Evolutionary conservation across 2,113 vertebrate genomes (phyloP).

Genomic region (Oriolus oriolus): DNA sequence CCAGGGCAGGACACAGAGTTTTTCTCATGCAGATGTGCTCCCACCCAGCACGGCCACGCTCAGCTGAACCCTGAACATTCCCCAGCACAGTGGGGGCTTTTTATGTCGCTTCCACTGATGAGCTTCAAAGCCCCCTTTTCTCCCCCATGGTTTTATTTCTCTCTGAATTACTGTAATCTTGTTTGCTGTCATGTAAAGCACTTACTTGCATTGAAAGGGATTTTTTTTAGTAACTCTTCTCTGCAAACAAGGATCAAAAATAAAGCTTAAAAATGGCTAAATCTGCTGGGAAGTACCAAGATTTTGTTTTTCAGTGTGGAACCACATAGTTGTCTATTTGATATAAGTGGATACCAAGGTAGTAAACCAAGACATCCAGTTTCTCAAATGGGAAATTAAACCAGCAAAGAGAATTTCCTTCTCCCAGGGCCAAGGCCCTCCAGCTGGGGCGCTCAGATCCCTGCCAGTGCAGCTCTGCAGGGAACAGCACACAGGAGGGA

Average conservation of each 20-base stretch:
- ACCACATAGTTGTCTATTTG: neutral
- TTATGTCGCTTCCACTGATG: conserved; percentile 37
- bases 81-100: conserved; percentile 35
- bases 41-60: neutral
- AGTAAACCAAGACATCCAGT: neutral
- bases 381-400: neutral
- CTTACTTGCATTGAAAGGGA: neutral
- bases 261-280: neutral
- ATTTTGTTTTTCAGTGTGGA: neutral
- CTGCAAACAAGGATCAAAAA: neutral
- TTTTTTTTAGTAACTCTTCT: neutral
- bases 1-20: neutral
- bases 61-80: neutral
- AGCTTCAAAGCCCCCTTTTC: conserved; percentile 48
- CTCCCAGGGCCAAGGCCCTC: neutral
- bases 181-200: conserved; percentile 4
- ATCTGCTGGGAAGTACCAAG: neutral
- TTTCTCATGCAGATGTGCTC: neutral
- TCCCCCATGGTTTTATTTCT: conserved; percentile 39
- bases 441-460: neutral
- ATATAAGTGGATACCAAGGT: neutral
- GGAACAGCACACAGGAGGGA: neutral
- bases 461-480: neutral
- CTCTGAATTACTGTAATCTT: conserved; percentile 33
- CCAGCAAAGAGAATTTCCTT: neutral